Base-by-base conservation (phyloP, 2,113 vertebrate genomes). In the Gulo gulo region DNA sequence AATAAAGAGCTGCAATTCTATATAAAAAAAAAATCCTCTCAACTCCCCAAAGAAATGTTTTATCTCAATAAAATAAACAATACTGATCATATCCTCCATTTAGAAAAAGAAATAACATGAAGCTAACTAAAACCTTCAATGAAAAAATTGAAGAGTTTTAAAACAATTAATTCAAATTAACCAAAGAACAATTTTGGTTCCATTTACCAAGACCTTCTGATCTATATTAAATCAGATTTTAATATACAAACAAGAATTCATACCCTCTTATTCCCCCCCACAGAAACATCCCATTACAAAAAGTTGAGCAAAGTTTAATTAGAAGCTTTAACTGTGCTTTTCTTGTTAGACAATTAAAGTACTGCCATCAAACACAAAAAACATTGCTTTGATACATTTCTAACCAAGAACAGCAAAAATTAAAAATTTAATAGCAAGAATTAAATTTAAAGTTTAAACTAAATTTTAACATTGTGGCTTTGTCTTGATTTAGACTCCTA, bases 381-480 rank as follows among this genome's bases (percentile, higher is more conserved):
- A 89, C 80, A 92, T 0, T 39, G 57, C 39, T 73, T 14, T 29
- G 39, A 84, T n/a, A 96, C 42, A 86, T 67, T 90, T 88, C 55
- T 92, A 29, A 71, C 79, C 36, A 85, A 61, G 23, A 86, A 50
- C 2, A 89, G 6, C 13, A 97, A 97, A 15, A 88, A 89, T 89
- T 74, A 94, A 80, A 84, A 78, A 61, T 74, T 80, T 88, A 96
- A 39, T 73, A 96, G 39, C 26, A 86, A 69, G n/a, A 84, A 95
- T 55, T 94, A 86, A 81, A 84, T 79, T 79, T 71, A 87, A 93
- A 88, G n/a, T 81, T 97, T 96, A 86, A 83, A 39, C 93, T 80
- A 86, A 81, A 82, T n/a, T 86, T 93, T 80, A 97, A 42, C 59
- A 95, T 39, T 11, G 59, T 29, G 80, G 21, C 34, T 73, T 92